These are phyloP conservation scores for Onychomys torridus DNA, from an alignment of 2,797 vertebrate species.

Conservation along the genomic window DNA sequence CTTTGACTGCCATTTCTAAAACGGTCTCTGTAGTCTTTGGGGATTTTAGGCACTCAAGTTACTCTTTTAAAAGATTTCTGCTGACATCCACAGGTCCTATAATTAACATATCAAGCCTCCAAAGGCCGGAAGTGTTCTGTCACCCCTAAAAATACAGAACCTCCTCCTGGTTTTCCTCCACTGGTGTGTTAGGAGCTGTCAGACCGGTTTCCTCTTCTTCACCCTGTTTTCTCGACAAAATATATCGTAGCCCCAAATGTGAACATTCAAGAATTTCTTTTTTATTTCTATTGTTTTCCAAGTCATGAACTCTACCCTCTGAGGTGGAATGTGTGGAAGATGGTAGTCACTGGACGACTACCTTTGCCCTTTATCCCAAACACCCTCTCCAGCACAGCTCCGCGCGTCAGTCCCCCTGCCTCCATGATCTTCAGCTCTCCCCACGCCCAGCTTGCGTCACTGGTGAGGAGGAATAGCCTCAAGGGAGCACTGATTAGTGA, in stretches of 20 bases:
- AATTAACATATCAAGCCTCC: constrained; percentile 83
- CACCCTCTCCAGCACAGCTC: neutral
- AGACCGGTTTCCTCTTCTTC: neutral
- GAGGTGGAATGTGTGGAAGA: neutral
- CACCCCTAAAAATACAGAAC: constrained; percentile 75
- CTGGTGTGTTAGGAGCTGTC: neutral
- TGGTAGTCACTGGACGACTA: neutral
- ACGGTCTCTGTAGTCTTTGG: constrained; percentile 75
- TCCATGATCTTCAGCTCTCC: neutral
- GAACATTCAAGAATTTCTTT: neutral
- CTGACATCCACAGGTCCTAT: constrained; percentile 83
- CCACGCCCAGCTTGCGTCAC: neutral
- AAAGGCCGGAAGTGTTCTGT: constrained; percentile 58
- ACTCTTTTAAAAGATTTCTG: constrained; percentile 80
- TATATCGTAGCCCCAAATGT: constrained; percentile 24
- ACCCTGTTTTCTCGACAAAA: neutral
- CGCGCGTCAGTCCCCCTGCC: neutral
- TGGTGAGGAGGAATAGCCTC: neutral
- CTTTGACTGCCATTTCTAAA: constrained; percentile 84
- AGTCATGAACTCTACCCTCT: neutral
- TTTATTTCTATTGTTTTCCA: neutral
- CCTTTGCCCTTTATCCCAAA: constrained; percentile 9
- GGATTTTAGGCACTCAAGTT: constrained; percentile 67
- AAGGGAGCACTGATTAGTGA: constrained; percentile 46
- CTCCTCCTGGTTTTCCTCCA: constrained; percentile 11